Evolutionary conservation across 2,888 invertebrate genomes (phyloP).

Genomic region (Proisotoma minuta): DNA sequence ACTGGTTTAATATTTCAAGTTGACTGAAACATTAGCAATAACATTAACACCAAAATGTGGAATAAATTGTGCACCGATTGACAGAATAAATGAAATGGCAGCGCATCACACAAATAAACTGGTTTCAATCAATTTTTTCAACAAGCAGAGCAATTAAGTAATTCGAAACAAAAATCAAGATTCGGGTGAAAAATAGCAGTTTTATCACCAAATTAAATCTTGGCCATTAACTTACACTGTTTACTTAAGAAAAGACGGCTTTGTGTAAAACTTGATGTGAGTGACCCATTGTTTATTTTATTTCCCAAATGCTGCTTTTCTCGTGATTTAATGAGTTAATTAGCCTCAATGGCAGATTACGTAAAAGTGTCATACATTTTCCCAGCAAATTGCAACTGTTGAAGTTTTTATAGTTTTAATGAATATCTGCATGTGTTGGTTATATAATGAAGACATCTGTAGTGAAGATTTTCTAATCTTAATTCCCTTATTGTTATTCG

Average conservation of each 20-base stretch:
- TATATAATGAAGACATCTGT: no score
- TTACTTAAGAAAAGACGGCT: neutral
- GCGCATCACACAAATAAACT: neutral
- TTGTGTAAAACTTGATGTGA: neutral
- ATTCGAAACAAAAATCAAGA: no score
- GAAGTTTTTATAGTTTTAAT: no score
- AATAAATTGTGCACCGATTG: neutral
- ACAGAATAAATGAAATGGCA: no score
- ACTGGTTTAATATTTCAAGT: slow-evolving; percentile 5
- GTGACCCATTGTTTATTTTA: no score
- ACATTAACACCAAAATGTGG: neutral
- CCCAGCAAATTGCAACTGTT: no score
- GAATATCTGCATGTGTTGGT: no score
- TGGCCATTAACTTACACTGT: neutral
- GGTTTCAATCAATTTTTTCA: no score
- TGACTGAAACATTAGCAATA: neutral
- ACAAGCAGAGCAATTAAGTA: no score
- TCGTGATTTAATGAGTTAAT: neutral
- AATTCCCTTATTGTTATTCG: no score
- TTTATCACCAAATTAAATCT: neutral
- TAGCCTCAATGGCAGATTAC: neutral
- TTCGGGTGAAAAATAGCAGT: neutral
- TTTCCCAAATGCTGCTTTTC: neutral
- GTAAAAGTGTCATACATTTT: no score
- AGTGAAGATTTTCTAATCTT: no score